Evolutionary conservation across 2,113 vertebrate genomes (phyloP).

Genomic region (Pterocles orientalis): DNA sequence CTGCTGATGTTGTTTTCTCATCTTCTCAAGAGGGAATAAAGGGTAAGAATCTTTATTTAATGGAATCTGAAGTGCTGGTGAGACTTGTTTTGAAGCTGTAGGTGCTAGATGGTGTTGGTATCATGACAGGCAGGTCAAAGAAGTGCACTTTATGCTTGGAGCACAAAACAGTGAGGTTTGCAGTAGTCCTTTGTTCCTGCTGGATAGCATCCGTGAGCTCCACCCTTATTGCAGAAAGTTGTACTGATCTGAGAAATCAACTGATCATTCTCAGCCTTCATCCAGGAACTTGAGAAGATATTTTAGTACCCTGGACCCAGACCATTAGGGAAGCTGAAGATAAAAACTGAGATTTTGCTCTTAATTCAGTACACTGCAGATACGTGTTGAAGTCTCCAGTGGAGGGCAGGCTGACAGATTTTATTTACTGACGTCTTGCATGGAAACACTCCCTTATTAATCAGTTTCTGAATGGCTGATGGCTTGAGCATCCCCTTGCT

Average conservation of each 20-base stretch:
- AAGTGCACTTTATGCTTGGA: background rate
- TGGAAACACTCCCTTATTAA: background rate
- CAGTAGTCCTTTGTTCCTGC: background rate
- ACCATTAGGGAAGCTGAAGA: background rate
- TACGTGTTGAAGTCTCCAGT: rapidly evolving
- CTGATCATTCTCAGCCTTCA: background rate
- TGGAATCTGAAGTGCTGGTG: too few species aligned
- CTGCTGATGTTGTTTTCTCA: background rate
- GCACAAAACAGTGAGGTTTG: background rate
- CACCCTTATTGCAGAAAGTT: background rate
- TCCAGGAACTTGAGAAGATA: background rate
- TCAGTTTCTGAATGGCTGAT: background rate
- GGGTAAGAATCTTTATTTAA: background rate
- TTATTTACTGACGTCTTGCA: background rate
- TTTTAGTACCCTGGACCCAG: background rate
- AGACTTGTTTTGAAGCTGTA: background rate
- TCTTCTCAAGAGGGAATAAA: background rate
- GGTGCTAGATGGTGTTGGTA: background rate
- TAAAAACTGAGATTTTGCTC: background rate
- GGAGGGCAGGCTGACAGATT: background rate
- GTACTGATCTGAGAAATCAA: background rate
- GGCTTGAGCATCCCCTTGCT: background rate
- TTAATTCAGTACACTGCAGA: background rate
- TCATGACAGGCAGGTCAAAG: background rate
- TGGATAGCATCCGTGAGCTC: background rate